Evolutionary conservation across 2,113 vertebrate species (phyloP), one percentile per base, ranked within the genome.

Genomic region (Oryzias javanicus): DNA sequence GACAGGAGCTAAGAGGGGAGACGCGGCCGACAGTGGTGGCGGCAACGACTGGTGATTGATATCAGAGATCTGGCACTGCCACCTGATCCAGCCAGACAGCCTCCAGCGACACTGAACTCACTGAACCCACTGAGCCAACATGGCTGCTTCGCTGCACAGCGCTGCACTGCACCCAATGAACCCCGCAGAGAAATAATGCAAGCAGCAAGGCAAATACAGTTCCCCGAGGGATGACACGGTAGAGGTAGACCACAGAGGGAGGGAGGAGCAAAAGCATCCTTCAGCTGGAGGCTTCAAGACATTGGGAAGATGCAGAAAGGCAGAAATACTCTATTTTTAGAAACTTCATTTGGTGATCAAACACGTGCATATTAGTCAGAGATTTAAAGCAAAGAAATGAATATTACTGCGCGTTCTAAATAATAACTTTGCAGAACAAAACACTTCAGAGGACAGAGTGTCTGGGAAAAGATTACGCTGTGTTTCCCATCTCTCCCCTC

Each of bases 21-120:
- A 80, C 78, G 64, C 55, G 51, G 55, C 70, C 85, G 83, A 86
- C 80, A 80, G 79, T 68, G 67, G 79, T 41, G 35, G 67, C 53
- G 49, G 76, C 70, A 62, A 70, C 35, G 78, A 72, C 70, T 78
- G 72, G 84, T 89, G 90, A 91, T 90, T 89, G 88, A 91, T 90
- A 88, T 88, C 83, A 80, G 84, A 87, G 87, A 79, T 88, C 88
- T 88, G 87, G 86, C 83, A 86, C 76, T 82, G 79, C 84, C 88
- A 88, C 86, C 85, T 90, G 89, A 90, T 88, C 84, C 77, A 82
- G 79, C 80, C 73, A 83, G 81, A 72, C 80, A 82, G 79, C 87
- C 84, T 88, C 83, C 74, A 84, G 84, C 85, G 74, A 67, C 80
- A 82, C 64, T 80, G 80, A 88, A 90, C 87, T 79, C 82, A 70